phyloP scores from a whole-genome alignment of 1,140 invertebrate genomes.

The Lycorma delicatula region DNA sequence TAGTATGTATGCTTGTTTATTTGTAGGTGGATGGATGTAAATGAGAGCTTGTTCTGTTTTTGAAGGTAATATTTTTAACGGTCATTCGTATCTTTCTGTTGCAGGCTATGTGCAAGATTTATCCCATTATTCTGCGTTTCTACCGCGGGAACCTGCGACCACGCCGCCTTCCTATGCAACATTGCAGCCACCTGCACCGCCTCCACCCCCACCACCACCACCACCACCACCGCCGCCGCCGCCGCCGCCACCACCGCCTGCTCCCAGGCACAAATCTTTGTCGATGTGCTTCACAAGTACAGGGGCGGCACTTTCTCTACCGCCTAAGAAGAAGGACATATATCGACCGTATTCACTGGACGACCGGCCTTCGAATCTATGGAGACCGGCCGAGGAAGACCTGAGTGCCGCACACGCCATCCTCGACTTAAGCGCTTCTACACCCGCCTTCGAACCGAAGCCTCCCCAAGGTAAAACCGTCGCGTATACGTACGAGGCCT shows the following conservation, averaged over 20 bases:
- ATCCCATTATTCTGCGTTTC: slow-evolving; percentile 29
- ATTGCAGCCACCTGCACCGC: slow-evolving; percentile 43
- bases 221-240: slow-evolving; percentile 24
- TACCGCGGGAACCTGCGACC: slow-evolving; percentile 24
- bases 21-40: too few species aligned
- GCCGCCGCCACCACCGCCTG: slow-evolving; percentile 23
- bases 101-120: slow-evolving; percentile 42
- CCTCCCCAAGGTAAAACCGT: slow-evolving; percentile 50
- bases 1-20: too few species aligned
- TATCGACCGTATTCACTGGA: slow-evolving; percentile 76
- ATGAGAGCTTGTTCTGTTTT: too few species aligned
- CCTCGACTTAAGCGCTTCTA: slow-evolving; percentile 74
- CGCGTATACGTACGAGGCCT: slow-evolving; percentile 86
- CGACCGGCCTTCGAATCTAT: slow-evolving; percentile 42
- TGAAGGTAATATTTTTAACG: too few species aligned
- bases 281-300: slow-evolving; percentile 76
- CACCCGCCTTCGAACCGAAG: too few species aligned
- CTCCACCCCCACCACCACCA: slow-evolving; percentile 29
- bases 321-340: slow-evolving; percentile 81
- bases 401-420: slow-evolving; percentile 77
- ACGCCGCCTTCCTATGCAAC: slow-evolving; percentile 50
- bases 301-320: slow-evolving; percentile 65
- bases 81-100: slow-evolving; percentile 27
- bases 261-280: slow-evolving; percentile 43
- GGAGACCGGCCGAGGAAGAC: slow-evolving; percentile 48